Percentiles rank a stretch among this genome's conserved stretches.
Evolutionary conservation across 2,888 invertebrate species (phyloP).

Genomic region (Drosophila borealis): DNA sequence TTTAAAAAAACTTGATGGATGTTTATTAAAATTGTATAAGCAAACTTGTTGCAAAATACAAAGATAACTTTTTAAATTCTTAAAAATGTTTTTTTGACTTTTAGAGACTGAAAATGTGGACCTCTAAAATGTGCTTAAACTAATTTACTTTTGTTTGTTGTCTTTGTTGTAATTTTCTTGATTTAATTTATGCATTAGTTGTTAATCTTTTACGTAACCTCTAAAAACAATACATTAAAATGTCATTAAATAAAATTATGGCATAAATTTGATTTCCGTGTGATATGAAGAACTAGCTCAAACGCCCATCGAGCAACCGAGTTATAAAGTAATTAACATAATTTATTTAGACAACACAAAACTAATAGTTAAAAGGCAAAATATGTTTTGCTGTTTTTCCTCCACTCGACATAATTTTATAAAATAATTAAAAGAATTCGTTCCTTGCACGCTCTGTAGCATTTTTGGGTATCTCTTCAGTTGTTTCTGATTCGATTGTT

Average conservation of each 20-base stretch:
- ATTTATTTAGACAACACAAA: background rate
- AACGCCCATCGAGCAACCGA: background rate
- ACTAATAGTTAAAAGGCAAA: background rate
- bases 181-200: background rate
- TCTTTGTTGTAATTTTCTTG: background rate
- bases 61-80: constrained; percentile 11
- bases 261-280: constrained; percentile 10
- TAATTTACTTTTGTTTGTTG: constrained; percentile 6
- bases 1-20: constrained; percentile 2
- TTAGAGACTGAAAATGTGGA: constrained; percentile 20
- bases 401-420: constrained; percentile 47
- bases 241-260: constrained; percentile 3
- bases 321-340: constrained; percentile 2
- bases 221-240: constrained; percentile 3
- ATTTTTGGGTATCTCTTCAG: constrained; percentile 38
- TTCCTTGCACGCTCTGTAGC: constrained; percentile 50
- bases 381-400: background rate
- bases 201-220: background rate
- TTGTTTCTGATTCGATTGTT: constrained; percentile 21
- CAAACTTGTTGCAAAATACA: constrained; percentile 18
- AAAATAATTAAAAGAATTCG: constrained; percentile 52
- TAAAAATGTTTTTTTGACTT: constrained; percentile 27
- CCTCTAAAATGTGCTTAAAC: constrained; percentile 13
- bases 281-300: constrained; percentile 1
- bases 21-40: constrained; percentile 15